Evolutionary conservation across 2,888 invertebrate species (phyloP).

Genomic region (Hymenopus coronatus): DNA sequence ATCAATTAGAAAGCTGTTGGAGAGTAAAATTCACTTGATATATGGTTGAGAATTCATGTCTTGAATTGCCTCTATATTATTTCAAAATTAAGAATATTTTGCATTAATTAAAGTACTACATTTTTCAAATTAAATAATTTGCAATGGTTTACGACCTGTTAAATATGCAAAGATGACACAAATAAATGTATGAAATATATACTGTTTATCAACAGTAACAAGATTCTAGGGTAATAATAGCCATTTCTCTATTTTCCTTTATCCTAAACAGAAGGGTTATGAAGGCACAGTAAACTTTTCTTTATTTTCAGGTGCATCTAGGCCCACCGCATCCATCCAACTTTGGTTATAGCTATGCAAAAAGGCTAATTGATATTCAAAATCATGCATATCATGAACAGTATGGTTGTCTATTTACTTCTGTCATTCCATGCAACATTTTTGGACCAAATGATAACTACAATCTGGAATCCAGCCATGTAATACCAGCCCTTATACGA

Average conservation of each 20-base stretch:
- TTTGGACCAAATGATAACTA: constrained; percentile 97
- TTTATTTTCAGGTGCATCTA: constrained; percentile 73
- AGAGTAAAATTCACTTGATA: too few relatives aligned
- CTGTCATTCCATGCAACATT: constrained; percentile 96
- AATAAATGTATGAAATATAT: too few relatives aligned
- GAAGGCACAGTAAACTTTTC: constrained; percentile 3
- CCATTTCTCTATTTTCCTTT: constrained; percentile 28
- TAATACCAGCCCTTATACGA: constrained; percentile 90
- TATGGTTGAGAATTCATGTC: too few relatives aligned
- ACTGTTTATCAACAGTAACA: too few relatives aligned
- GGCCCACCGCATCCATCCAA: constrained; percentile 97
- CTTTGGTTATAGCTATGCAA: constrained; percentile 97
- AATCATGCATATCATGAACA: constrained; percentile 80
- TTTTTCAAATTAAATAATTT: too few relatives aligned
- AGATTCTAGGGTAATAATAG: constrained; percentile 17
- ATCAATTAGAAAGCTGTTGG: too few relatives aligned
- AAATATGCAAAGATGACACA: too few relatives aligned
- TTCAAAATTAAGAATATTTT: too few relatives aligned
- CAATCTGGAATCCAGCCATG: constrained; percentile 79
- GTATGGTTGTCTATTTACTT: constrained; percentile 78
- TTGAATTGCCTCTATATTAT: too few relatives aligned
- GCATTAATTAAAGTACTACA: too few relatives aligned
- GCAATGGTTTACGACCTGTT: too few relatives aligned
- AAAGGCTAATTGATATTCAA: constrained; percentile 90
- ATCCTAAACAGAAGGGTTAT: not conserved